Percentiles rank a stretch among this genome's conserved stretches.
These are phyloP conservation scores for Notothenia coriiceps DNA, from an alignment of 2,113 vertebrate species.

Conservation along the genomic window DNA sequence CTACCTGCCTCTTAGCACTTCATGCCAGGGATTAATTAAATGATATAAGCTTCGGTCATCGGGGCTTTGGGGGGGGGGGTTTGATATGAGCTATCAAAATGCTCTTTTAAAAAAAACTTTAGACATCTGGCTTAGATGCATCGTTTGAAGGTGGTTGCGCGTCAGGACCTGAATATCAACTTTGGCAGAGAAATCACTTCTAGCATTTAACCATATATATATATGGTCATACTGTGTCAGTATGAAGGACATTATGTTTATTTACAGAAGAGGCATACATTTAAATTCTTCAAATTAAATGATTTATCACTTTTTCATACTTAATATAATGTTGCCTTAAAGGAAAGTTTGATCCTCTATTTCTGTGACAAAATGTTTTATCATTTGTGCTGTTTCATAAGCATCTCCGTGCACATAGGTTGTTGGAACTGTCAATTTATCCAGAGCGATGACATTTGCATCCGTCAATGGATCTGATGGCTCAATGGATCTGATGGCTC, in stretches of 20 bases:
- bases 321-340: too few species aligned
- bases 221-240: slow-evolving; percentile 3
- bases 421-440: neutral
- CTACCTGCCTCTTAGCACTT: slow-evolving; percentile 73
- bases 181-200: slow-evolving; percentile 34
- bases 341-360: too few species aligned
- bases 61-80: slow-evolving; percentile 69
- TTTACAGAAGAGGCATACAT: neutral
- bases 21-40: slow-evolving; percentile 74
- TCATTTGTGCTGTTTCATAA: neutral
- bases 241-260: slow-evolving; percentile 20
- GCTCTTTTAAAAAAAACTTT: neutral
- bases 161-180: slow-evolving; percentile 37
- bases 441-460: slow-evolving; percentile 5
- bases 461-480: too few species aligned
- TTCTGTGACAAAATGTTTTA: neutral
- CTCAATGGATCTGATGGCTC: neutral
- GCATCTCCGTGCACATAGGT: neutral
- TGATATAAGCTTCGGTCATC: slow-evolving; percentile 69
- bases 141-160: slow-evolving; percentile 52
- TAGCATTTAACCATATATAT: slow-evolving; percentile 10
- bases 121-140: slow-evolving; percentile 55
- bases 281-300: slow-evolving; percentile 1
- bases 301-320: neutral
- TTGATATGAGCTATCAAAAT: slow-evolving; percentile 46